Conservation (phyloP, 2,113 vertebrate species). For the Dipodomys spectabilis region DNA sequence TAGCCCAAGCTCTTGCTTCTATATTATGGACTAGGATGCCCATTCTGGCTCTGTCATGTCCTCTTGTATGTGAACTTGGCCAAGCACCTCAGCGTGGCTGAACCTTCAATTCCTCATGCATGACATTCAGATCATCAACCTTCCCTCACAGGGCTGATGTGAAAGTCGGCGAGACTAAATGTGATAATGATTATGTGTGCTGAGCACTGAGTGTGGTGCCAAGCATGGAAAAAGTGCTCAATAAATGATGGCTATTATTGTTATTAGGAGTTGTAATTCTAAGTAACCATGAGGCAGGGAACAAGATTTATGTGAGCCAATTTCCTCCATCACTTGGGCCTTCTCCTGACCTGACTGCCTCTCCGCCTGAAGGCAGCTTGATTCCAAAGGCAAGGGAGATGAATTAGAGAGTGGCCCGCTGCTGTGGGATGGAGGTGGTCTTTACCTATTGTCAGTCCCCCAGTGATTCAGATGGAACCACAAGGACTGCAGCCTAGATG, state of each 20-base stretch:
- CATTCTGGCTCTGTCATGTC: neutral
- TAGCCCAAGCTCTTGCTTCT: neutral
- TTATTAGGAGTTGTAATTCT: conserved; percentile 42
- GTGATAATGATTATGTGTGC: conserved; percentile 16
- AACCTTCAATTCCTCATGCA: neutral
- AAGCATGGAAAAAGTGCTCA: conserved; percentile 5
- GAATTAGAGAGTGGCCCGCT: neutral
- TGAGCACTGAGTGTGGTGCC: neutral
- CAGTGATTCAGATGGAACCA: accelerated
- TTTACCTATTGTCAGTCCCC: neutral
- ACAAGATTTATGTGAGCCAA: neutral
- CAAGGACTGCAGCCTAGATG: accelerated
- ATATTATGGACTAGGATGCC: neutral
- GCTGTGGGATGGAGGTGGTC: accelerated
- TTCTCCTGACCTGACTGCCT: neutral
- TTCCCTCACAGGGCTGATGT: neutral
- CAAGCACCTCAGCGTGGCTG: neutral
- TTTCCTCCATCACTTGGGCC: conserved; percentile 12
- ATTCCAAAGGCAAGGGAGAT: neutral
- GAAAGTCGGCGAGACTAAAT: conserved; percentile 53
- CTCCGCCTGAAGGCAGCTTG: neutral
- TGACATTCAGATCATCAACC: conserved; percentile 22
- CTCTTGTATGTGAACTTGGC: neutral
- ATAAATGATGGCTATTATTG: conserved; percentile 36
- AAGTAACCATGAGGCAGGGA: neutral